Percentiles rank a stretch among this genome's conserved stretches.
These are phyloP conservation scores for Dendrolimus houi DNA, from an alignment of 2,888 invertebrate species.

Conservation along the genomic window DNA sequence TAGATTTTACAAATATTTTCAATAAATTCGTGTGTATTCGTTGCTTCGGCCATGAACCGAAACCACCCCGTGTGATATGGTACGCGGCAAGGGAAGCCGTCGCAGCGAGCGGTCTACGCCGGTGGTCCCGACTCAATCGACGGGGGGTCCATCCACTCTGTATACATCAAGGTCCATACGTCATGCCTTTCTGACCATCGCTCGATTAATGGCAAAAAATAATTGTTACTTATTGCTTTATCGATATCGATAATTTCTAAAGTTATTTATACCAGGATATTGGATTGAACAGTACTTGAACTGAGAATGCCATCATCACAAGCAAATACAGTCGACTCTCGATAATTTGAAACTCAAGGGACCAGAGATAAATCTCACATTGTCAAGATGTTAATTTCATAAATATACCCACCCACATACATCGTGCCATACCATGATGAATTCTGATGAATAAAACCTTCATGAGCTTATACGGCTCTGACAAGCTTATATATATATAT, in stretches of 20 bases:
- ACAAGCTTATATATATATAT: too few species aligned
- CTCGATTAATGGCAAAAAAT: neutral
- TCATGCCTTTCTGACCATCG: neutral
- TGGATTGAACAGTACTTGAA: too few species aligned
- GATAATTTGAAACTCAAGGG: too few species aligned
- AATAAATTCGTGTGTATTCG: neutral
- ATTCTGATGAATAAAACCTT: too few species aligned
- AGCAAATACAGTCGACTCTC: too few species aligned
- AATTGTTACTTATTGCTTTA: neutral
- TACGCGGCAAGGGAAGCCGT: constrained; percentile 5
- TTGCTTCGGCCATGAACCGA: neutral
- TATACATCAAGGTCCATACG: neutral
- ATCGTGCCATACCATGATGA: too few species aligned
- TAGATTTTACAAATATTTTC: neutral
- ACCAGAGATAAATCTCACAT: too few species aligned
- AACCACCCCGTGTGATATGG: constrained; percentile 5
- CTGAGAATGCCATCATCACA: too few species aligned
- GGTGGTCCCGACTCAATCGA: constrained; percentile 29
- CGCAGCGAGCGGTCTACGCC: constrained; percentile 29
- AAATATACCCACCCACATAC: too few species aligned
- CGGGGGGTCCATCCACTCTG: constrained; percentile 20
- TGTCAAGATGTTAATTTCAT: too few species aligned
- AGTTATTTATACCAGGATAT: too few species aligned
- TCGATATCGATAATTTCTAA: neutral
- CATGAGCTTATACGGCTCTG: too few species aligned